A percentile compares a stretch with the other conserved stretches of the same genome.
Evolutionary conservation across 2,888 invertebrate genomes (phyloP).

Genomic region (Dryobotodes eremita): DNA sequence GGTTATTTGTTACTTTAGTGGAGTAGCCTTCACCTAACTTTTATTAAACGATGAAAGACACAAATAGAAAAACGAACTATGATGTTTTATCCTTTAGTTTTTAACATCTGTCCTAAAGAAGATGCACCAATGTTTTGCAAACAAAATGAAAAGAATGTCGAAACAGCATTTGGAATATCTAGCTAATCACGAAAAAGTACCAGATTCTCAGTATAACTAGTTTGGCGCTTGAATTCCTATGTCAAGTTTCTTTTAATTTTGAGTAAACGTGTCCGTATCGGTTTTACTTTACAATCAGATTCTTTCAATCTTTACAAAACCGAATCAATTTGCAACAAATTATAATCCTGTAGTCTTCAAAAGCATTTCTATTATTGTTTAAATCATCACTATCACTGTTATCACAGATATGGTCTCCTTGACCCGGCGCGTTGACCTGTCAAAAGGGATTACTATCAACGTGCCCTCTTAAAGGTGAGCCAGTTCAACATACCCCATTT

Average conservation of each 20-base stretch:
- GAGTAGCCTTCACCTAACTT: neutral
- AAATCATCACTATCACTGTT: conserved; percentile 16
- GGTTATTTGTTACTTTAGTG: neutral
- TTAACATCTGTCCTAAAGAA: neutral
- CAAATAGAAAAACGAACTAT: neutral
- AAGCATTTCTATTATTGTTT: conserved; percentile 11
- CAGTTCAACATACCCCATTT: conserved; percentile 50
- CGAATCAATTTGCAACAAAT: neutral
- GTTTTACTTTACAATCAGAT: neutral
- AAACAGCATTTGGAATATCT: neutral
- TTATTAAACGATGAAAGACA: neutral
- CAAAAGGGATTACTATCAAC: conserved; percentile 33
- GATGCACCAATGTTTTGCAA: neutral
- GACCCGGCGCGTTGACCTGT: conserved; percentile 31
- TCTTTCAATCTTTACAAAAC: neutral
- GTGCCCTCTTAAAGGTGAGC: conserved; percentile 51
- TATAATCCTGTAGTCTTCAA: neutral
- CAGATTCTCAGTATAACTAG: neutral
- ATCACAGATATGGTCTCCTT: conserved; percentile 4
- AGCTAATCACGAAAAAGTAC: neutral
- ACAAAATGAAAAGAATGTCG: neutral
- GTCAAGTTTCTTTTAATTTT: neutral
- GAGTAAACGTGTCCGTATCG: neutral
- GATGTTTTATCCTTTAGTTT: neutral
- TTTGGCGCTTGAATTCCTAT: conserved; percentile 1